These are phyloP conservation scores for Romanogobio albipinnatus DNA, from an alignment of 2,113 vertebrate genomes.

Conservation along the genomic window DNA sequence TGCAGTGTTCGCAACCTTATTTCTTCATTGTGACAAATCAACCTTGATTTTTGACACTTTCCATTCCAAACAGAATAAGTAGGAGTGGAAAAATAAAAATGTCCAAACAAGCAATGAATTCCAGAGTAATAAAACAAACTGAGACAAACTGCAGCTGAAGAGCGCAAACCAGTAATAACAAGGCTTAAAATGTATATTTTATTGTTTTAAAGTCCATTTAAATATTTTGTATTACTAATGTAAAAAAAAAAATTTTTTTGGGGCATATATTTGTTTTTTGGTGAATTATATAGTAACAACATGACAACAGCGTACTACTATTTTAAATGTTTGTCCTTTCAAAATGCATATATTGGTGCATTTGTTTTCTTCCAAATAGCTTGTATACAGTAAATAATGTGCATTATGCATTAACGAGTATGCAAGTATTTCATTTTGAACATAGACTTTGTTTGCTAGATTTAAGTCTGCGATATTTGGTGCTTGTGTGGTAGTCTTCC, in stretches of 20 bases:
- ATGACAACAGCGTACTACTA: neutral
- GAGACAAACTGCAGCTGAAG: neutral
- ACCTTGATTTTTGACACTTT: slow-evolving; percentile 2
- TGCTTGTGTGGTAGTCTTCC: slow-evolving; percentile 40
- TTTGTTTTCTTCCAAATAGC: neutral
- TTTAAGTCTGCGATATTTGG: slow-evolving; percentile 24
- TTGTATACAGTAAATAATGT: neutral
- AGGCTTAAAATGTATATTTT: neutral
- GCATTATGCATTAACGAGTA: neutral
- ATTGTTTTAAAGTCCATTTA: neutral
- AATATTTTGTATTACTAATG: neutral
- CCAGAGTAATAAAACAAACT: neutral
- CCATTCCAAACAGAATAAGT: neutral
- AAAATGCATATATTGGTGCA: neutral
- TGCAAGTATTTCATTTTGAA: neutral
- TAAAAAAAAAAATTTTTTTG: neutral
- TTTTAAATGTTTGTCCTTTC: neutral
- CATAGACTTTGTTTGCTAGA: slow-evolving; percentile 12
- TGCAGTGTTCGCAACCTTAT: neutral
- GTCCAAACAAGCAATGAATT: neutral
- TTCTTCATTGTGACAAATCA: slow-evolving; percentile 1
- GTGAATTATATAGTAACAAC: neutral
- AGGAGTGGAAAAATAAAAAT: neutral
- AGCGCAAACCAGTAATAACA: neutral
- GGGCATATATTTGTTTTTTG: neutral